Conservation (phyloP, 1,140 invertebrate genomes). For the Caenorhabditis remanei region DNA sequence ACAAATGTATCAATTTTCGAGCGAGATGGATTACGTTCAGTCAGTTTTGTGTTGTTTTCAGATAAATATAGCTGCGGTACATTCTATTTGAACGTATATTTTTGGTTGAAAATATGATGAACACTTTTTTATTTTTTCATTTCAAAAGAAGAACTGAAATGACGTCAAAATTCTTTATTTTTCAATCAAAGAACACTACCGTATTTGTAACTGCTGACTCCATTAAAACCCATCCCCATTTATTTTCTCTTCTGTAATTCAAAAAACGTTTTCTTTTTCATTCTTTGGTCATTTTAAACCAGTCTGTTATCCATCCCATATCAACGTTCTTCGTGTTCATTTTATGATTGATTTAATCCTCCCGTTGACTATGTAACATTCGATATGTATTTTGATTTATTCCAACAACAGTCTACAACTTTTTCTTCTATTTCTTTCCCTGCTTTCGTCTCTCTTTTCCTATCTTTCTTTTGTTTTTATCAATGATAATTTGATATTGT, state of each 20-base stretch:
- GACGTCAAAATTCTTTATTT: not conserved
- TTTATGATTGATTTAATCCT: slow-evolving; percentile 37
- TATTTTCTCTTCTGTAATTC: not conserved
- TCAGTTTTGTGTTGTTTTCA: too few species aligned
- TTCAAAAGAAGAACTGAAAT: not conserved
- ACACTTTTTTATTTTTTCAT: too few species aligned
- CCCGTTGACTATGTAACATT: slow-evolving; percentile 10
- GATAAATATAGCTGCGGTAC: too few species aligned
- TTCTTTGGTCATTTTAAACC: not conserved
- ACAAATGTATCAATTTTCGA: too few species aligned
- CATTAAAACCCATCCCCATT: not conserved
- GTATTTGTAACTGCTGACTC: not conserved
- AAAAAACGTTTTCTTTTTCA: not conserved
- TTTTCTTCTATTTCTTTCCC: not conserved
- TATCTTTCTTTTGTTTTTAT: slow-evolving; percentile 1
- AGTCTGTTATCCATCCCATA: slow-evolving; percentile 1
- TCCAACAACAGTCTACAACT: not conserved
- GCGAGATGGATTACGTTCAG: too few species aligned
- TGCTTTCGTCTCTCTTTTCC: not conserved
- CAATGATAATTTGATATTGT: slow-evolving; percentile 42
- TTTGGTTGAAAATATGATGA: too few species aligned
- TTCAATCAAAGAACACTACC: slow-evolving; percentile 8
- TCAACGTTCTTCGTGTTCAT: slow-evolving; percentile 27
- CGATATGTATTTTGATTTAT: slow-evolving; percentile 21
- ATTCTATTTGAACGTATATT: too few species aligned